These are phyloP conservation scores for Hydractinia symbiolongicarpus DNA, from an alignment of 30 jellyfish, hydroid and myxozoan genomes.

Conservation along the genomic window DNA sequence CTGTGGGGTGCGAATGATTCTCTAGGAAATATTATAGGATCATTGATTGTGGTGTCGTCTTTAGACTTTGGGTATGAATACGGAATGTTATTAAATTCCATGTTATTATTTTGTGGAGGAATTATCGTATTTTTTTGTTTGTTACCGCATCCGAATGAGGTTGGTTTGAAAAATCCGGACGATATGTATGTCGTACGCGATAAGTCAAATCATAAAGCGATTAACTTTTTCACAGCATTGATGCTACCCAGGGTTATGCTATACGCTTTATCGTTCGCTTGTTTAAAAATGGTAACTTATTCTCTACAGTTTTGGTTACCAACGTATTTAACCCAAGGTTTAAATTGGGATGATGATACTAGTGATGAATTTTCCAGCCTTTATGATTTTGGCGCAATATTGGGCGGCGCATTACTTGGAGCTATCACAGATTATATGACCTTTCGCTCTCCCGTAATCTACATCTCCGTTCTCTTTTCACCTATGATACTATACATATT, in stretches of 20 bases:
- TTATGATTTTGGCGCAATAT: conserved; percentile 87
- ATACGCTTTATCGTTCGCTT: conserved; percentile 84
- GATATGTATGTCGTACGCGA: neutral
- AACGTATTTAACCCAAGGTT: conserved; percentile 79
- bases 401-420: conserved; percentile 86
- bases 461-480: conserved; percentile 51
- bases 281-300: conserved; percentile 81
- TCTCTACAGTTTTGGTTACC: conserved; percentile 96
- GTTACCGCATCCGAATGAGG: conserved; percentile 67
- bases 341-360: conserved; percentile 78
- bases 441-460: conserved; percentile 72
- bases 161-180: conserved; percentile 39
- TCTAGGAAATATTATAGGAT: conserved; percentile 82
- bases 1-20: conserved; percentile 96
- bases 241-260: conserved; percentile 91
- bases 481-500: conserved; percentile 59
- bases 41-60: conserved; percentile 60
- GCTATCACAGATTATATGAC: conserved; percentile 62
- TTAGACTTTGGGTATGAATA: conserved; percentile 75
- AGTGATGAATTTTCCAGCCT: conserved; percentile 83
- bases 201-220: conserved; percentile 14
- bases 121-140: conserved; percentile 52
- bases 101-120: conserved; percentile 79
- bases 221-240: conserved; percentile 62
- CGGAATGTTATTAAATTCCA: conserved; percentile 68